Evolutionary conservation across 2,888 invertebrate species (phyloP), one percentile per base, ranked within the genome.

Genomic region (Frankliniella fusca): DNA sequence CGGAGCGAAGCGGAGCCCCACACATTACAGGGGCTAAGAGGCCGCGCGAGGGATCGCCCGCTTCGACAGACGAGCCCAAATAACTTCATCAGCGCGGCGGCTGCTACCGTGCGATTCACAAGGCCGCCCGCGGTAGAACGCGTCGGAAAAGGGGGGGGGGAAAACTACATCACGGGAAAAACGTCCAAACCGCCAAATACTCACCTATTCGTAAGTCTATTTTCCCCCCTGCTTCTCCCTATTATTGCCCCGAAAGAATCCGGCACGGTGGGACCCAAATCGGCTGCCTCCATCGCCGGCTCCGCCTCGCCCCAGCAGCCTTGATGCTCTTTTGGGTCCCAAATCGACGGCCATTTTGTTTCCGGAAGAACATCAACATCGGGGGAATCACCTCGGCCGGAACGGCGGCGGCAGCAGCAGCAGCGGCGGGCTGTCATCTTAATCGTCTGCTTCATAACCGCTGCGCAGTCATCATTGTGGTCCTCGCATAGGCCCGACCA

Each of bases 281-380:
- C 38, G 38, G 38, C 38, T 38, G 38, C 38, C 38, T 38, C 38
- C 61, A 61, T 61, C 61, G 61, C 20, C 61, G 5, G 12, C 61
- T 0, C 7, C 54, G 10, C 12, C 15, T 20, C 61, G 61, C 15
- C 54, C 15, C 18, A 18, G 61, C 61, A 18, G 15, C 61, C 38
- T 38, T 61, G 20, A 18, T 61, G 20, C 61, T 61, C 61, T 61
- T n/a, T 61, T 18, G 70, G 70, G 70, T 27, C 70, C 70, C 27
- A 76, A 76, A 76, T 76, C 70, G 70, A 23, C 70, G 70, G 70
- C 70, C 70, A 76, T 76, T 76, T 76, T 76, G 70, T 76, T 76
- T 76, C 70, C 70, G 70, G 23, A 76, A 27, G 23, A 76, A 27
- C 70, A 76, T 76, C 70, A 38, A 38, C 38, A 38, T 38, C 38